Percentiles rank a stretch among this genome's conserved stretches.
phyloP scores from a whole-genome alignment of 2,113 vertebrate genomes.

The Peromyscus polionotus region DNA sequence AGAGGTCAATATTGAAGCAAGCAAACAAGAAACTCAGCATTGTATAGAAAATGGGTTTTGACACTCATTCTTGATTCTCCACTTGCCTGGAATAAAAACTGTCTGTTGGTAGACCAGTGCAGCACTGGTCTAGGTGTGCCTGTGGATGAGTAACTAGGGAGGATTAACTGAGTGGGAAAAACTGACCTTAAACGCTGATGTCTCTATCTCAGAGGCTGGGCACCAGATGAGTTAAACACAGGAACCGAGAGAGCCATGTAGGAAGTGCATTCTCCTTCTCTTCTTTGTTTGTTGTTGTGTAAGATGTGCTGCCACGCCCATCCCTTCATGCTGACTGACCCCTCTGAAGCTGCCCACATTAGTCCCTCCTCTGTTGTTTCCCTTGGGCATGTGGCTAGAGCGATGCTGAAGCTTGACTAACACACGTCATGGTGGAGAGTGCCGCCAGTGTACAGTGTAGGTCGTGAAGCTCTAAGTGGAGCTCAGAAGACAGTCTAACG shows the following conservation, averaged over 20 bases:
- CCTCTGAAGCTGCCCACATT: background rate
- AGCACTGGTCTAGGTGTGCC: background rate
- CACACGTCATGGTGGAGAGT: background rate
- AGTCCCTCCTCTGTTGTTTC: background rate
- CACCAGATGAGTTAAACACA: background rate
- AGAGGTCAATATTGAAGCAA: background rate
- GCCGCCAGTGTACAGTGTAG: background rate
- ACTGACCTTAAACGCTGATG: fast-evolving
- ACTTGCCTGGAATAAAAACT: background rate
- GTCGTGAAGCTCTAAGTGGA: background rate
- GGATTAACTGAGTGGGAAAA: background rate
- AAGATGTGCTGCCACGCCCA: background rate
- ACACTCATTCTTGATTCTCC: background rate
- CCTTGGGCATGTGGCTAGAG: background rate
- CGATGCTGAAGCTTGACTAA: background rate
- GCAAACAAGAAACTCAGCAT: background rate
- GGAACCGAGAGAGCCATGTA: background rate
- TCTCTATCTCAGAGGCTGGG: background rate
- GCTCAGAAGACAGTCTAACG: background rate
- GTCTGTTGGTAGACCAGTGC: background rate
- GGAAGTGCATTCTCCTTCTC: background rate
- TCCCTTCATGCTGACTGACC: background rate
- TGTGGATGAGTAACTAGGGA: background rate
- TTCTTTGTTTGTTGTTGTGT: background rate
- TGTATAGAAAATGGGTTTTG: background rate